These are phyloP conservation scores for Chaetodon trifasciatus DNA, from an alignment of 2,797 vertebrate species.

Conservation along the genomic window DNA sequence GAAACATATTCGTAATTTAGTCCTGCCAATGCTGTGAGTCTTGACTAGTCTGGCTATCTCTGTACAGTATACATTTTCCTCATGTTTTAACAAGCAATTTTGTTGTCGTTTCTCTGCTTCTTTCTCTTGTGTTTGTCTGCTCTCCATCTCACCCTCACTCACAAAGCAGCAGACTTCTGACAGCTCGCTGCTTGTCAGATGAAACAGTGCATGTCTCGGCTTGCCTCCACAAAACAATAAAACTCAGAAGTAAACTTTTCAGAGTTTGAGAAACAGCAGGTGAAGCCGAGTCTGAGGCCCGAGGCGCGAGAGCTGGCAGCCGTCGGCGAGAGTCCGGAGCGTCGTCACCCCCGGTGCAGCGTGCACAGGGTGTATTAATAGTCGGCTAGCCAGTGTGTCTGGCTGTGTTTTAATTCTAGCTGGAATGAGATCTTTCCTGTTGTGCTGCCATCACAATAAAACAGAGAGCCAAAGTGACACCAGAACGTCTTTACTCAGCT, in stretches of 20 bases:
- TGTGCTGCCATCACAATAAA: not conserved
- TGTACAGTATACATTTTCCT: not conserved
- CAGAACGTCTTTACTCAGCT: not conserved
- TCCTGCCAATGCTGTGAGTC: not conserved
- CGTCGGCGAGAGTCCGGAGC: not conserved
- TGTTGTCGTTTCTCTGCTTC: not conserved
- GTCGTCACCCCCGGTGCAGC: constrained; percentile 28
- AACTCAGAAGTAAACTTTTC: constrained; percentile 33
- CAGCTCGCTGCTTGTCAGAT: constrained; percentile 37
- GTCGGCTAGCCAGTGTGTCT: constrained; percentile 38
- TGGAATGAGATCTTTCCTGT: not conserved
- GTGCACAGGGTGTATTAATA: constrained; percentile 50
- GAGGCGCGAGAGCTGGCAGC: constrained; percentile 27
- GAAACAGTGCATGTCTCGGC: not conserved
- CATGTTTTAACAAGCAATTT: constrained; percentile 16
- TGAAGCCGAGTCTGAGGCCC: constrained; percentile 10
- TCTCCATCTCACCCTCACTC: constrained; percentile 25
- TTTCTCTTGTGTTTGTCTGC: not conserved
- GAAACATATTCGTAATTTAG: not conserved
- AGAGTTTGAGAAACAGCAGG: too few species aligned
- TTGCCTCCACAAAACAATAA: constrained; percentile 19
- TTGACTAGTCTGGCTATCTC: not conserved
- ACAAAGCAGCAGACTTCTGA: constrained; percentile 35
- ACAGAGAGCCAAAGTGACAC: not conserved
- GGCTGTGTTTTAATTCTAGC: constrained; percentile 17